These are phyloP conservation scores for Sebastes kiyomatsui DNA, from an alignment of 2,797 vertebrate species.

Conservation along the genomic window DNA sequence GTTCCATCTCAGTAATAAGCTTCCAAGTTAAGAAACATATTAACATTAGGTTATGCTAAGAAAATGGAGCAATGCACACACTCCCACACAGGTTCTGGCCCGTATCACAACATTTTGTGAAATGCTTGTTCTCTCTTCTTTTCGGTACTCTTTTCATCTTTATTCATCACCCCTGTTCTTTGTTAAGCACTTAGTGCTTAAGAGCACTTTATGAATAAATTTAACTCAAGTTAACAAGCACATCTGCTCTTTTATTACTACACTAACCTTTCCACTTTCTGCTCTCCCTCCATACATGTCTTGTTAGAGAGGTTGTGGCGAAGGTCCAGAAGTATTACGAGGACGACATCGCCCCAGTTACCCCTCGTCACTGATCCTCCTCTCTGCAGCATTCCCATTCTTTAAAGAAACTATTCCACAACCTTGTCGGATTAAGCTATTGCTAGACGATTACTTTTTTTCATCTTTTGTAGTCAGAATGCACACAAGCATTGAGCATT, in stretches of 20 bases:
- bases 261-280: conserved; percentile 30
- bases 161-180: conserved; percentile 49
- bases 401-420: fast-evolving
- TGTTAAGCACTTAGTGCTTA: conserved; percentile 26
- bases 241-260: neutral
- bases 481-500: neutral
- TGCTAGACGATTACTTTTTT: neutral
- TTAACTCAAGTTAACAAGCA: conserved; percentile 32
- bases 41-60: conserved; percentile 27
- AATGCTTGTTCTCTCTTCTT: conserved; percentile 13
- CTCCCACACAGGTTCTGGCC: neutral
- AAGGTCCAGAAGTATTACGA: conserved; percentile 14
- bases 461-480: neutral
- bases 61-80: conserved; percentile 16
- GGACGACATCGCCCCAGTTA: neutral
- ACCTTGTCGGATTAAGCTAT: neutral
- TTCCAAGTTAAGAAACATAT: conserved; percentile 33
- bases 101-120: conserved; percentile 6
- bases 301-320: conserved; percentile 14
- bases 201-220: conserved; percentile 42
- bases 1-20: conserved; percentile 24
- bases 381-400: neutral
- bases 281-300: neutral
- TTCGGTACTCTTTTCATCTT: conserved; percentile 10
- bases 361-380: neutral